Evolutionary conservation across 1,140 invertebrate species (phyloP).

Genomic region (Temnothorax nylanderi): DNA sequence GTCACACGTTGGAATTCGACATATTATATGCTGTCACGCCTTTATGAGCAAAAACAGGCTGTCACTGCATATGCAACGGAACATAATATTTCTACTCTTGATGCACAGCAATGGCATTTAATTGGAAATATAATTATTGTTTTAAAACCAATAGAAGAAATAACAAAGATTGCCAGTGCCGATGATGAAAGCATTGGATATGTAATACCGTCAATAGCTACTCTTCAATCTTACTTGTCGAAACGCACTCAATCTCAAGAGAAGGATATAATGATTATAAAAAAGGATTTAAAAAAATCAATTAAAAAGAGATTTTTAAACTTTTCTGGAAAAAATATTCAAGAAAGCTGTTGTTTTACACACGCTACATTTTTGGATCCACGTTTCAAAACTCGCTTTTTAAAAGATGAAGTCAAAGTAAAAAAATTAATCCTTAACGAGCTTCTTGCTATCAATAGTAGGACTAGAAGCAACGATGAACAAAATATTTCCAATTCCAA

Average conservation of each 20-base stretch:
- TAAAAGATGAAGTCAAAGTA: background rate
- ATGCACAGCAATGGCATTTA: background rate
- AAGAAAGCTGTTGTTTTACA: background rate
- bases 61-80: background rate
- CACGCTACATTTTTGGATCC: constrained; percentile 12
- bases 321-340: background rate
- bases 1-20: background rate
- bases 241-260: background rate
- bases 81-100: background rate
- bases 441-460: background rate
- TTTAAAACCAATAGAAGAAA: constrained; percentile 7
- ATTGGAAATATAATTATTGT: background rate
- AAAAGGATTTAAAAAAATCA: background rate
- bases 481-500: background rate
- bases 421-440: background rate
- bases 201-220: constrained; percentile 1
- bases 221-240: background rate
- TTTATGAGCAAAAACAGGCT: constrained; percentile 16
- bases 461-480: background rate
- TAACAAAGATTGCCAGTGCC: background rate
- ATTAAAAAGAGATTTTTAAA: constrained; percentile 9
- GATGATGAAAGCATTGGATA: background rate
- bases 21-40: background rate
- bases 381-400: constrained; percentile 8
- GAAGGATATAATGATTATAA: background rate